Percentiles rank a stretch among this genome's conserved stretches.
phyloP scores from a whole-genome alignment of 2,113 vertebrate genomes.

The Trogon surrucura region DNA sequence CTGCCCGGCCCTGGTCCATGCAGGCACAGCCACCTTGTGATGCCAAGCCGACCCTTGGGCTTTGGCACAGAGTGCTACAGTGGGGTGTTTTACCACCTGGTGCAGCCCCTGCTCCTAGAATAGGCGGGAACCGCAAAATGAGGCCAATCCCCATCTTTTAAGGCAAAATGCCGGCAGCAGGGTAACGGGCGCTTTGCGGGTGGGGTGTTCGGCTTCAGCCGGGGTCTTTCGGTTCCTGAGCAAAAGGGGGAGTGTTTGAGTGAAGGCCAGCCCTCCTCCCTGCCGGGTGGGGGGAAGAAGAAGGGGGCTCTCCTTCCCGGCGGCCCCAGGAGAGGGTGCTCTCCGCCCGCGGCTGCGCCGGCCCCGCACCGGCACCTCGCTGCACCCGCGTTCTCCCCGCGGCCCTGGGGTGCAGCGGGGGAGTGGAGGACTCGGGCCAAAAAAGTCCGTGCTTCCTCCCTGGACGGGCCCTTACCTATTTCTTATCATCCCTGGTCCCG shows the following conservation, averaged over 20 bases:
- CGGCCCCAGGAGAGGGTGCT: not conserved
- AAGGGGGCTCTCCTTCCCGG: not conserved
- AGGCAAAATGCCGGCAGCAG: not conserved
- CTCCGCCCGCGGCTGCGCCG: not conserved
- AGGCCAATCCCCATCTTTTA: not conserved
- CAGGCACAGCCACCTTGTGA: not conserved
- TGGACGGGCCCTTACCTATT: not conserved
- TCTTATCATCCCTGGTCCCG: fast-evolving
- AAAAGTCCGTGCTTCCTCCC: not conserved
- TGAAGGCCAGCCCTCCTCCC: not conserved
- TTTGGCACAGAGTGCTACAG: not conserved
- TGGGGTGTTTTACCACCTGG: not conserved
- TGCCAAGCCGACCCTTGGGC: not conserved
- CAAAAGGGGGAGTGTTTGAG: not conserved
- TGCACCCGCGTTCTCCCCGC: too few relatives aligned
- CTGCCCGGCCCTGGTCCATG: not conserved
- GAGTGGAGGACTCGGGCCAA: not conserved
- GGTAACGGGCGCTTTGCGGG: not conserved
- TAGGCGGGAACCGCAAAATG: not conserved
- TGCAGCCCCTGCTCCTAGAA: not conserved
- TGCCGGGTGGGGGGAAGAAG: not conserved
- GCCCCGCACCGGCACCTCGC: too few relatives aligned
- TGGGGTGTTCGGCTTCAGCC: not conserved
- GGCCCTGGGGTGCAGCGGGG: not conserved
- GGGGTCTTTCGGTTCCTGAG: not conserved